Evolutionary conservation across 1,140 invertebrate genomes (phyloP).

Genomic region (Drosophila lowei): DNA sequence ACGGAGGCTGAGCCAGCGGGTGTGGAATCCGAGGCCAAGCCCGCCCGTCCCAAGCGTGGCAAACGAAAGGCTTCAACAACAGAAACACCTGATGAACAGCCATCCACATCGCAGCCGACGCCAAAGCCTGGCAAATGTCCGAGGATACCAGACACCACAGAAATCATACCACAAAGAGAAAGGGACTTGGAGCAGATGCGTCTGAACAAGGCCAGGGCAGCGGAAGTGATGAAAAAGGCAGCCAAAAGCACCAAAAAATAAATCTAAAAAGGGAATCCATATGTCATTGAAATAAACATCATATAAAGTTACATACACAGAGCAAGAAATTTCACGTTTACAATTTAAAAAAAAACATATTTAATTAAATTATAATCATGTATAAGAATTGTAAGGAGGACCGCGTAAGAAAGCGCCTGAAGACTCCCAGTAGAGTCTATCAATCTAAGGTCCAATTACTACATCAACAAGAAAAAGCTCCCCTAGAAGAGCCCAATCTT

Average conservation of each 20-base stretch:
- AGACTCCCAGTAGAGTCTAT: too few relatives aligned
- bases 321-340: neutral
- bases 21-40: neutral
- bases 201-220: constrained; percentile 89
- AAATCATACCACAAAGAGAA: constrained; percentile 90
- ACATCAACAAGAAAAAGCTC: too few relatives aligned
- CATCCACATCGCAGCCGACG: constrained; percentile 23
- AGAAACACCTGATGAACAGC: constrained; percentile 14
- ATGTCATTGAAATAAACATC: neutral
- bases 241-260: constrained; percentile 16
- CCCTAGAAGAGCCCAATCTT: too few relatives aligned
- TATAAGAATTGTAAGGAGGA: too few relatives aligned
- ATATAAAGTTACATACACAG: neutral
- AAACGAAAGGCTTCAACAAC: constrained; percentile 45
- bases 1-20: neutral
- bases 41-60: constrained; percentile 42
- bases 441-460: too few relatives aligned
- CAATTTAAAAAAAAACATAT: neutral
- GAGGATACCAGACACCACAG: constrained; percentile 56
- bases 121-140: constrained; percentile 42
- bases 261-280: neutral
- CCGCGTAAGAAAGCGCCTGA: too few relatives aligned
- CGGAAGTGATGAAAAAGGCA: constrained; percentile 89
- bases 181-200: constrained; percentile 86
- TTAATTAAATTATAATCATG: too few relatives aligned